Evolutionary conservation across 2,797 vertebrate species (phyloP), one percentile per base, ranked within the genome.

Genomic region (Alectoris magna): DNA sequence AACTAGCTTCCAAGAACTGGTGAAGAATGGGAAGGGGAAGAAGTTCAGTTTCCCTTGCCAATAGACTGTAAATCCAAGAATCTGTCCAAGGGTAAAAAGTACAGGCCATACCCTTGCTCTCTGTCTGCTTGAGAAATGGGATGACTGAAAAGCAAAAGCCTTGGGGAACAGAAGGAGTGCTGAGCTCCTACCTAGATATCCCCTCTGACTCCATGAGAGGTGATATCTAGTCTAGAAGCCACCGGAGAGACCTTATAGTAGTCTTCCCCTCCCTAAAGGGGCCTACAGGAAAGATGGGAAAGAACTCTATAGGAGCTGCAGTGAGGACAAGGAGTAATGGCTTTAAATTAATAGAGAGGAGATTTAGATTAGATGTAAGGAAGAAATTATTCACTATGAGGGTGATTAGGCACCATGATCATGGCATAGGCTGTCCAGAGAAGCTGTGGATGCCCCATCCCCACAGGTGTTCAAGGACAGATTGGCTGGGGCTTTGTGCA

Each of bases 131-230:
- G 46, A 88, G n/a, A 10, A 87, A 75, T 2, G 8, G 5, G 6
- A 5, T 73, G 60, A 11, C 4, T 76, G 39, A 76, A 69, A 72
- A 66, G 1, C 7, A 48, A 72, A 53, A 72, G 14, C 3, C 41
- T 38, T 41, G 31, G 1, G 39, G 41, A 64, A 87, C 17, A 74
- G 4, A 10, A 68, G 36, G 11, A 59, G 1, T 21, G 39, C 10
- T 59, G n/a, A 71, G 12, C 18, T 87, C n/a, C 41, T 58, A 19
- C 29, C 19, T 36, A 22, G 6, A 36, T 51, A 39, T 39, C 17
- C 9, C 2, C 5, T 2, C 3, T 46, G 1, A 27, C 41, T 36
- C 13, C 13, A 9, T 5, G 21, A 39, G n/a, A 73, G 4, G 10
- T 24, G 69, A 10, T 18, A 24, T 29, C 15, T 49, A 63, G 3